A percentile compares a stretch with the other conserved stretches of the same genome.
These are phyloP conservation scores for Gymnoscopelus braueri DNA, from an alignment of 2,797 vertebrate genomes.

Conservation along the genomic window DNA sequence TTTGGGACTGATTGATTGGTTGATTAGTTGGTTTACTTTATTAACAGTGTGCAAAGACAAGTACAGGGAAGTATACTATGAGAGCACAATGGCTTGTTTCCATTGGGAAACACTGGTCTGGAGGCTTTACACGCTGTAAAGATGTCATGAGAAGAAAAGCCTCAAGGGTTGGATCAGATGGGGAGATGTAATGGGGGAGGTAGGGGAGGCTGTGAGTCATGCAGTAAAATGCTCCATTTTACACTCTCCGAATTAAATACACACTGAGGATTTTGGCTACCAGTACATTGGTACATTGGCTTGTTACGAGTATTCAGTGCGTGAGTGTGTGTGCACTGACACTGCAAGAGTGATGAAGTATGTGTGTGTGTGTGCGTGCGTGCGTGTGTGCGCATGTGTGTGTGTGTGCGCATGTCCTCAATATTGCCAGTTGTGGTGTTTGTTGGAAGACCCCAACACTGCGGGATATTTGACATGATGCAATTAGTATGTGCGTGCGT, in stretches of 20 bases:
- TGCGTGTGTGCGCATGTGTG: background rate
- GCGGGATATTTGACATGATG: slow-evolving; percentile 32
- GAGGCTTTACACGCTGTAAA: slow-evolving; percentile 40
- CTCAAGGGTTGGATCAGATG: slow-evolving; percentile 43
- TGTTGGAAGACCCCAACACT: slow-evolving; percentile 24
- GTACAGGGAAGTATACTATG: too few species aligned
- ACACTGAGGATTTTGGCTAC: too few species aligned
- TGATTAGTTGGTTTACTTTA: too few species aligned
- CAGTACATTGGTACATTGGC: background rate
- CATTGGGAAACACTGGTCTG: slow-evolving; percentile 51
- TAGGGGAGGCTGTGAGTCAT: background rate
- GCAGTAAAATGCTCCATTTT: too few species aligned
- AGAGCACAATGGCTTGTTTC: too few species aligned
- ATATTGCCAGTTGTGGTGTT: background rate
- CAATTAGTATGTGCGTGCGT: slow-evolving; percentile 27
- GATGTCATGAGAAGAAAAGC: slow-evolving; percentile 53
- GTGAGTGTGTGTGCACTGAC: slow-evolving; percentile 17
- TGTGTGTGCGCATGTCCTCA: slow-evolving; percentile 2
- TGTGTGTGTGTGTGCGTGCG: background rate
- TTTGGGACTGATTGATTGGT: too few species aligned
- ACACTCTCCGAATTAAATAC: too few species aligned
- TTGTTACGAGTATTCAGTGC: slow-evolving; percentile 23
- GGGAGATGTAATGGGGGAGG: slow-evolving; percentile 23
- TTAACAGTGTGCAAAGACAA: too few species aligned
- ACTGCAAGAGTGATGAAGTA: slow-evolving; percentile 10